A percentile compares a stretch with the other conserved stretches of the same genome.
Evolutionary conservation across 2,113 vertebrate genomes (phyloP).

Genomic region (Antechinus stuartii): DNA sequence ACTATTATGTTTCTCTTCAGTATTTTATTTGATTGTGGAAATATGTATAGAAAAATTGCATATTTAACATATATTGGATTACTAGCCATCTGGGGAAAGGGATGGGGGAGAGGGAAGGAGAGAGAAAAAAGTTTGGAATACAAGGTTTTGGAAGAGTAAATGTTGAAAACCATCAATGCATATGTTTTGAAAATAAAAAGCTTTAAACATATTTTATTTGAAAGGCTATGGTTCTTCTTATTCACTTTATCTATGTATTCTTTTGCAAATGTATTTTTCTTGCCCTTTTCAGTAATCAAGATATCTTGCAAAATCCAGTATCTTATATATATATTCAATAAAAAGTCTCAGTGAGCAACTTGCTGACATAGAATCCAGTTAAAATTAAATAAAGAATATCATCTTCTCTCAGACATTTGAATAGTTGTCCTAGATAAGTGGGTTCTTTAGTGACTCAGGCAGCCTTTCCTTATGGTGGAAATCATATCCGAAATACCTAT

Average conservation of each 20-base stretch:
- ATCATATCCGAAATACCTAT: neutral
- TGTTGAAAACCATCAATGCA: too few relatives aligned
- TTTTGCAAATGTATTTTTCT: neutral
- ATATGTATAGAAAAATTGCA: too few relatives aligned
- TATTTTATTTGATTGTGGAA: neutral
- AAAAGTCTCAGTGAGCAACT: neutral
- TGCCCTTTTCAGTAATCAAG: neutral
- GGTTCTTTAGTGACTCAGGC: neutral
- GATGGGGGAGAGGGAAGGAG: too few relatives aligned
- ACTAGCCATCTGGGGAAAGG: too few relatives aligned
- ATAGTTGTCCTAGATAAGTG: neutral
- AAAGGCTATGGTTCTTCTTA: neutral
- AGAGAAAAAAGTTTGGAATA: too few relatives aligned
- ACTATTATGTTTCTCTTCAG: neutral
- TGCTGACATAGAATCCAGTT: neutral
- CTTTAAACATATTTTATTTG: neutral
- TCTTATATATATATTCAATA: neutral
- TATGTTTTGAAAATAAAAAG: too few relatives aligned
- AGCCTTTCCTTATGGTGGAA: neutral
- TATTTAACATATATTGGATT: too few relatives aligned
- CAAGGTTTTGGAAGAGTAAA: too few relatives aligned
- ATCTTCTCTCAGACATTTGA: too few relatives aligned
- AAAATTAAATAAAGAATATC: slow-evolving; percentile 34
- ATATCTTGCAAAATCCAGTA: neutral
- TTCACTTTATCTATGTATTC: neutral